Percentiles rank a stretch among this genome's conserved stretches.
Evolutionary conservation across 2,797 vertebrate species (phyloP).

Genomic region (Dermochelys coriacea): DNA sequence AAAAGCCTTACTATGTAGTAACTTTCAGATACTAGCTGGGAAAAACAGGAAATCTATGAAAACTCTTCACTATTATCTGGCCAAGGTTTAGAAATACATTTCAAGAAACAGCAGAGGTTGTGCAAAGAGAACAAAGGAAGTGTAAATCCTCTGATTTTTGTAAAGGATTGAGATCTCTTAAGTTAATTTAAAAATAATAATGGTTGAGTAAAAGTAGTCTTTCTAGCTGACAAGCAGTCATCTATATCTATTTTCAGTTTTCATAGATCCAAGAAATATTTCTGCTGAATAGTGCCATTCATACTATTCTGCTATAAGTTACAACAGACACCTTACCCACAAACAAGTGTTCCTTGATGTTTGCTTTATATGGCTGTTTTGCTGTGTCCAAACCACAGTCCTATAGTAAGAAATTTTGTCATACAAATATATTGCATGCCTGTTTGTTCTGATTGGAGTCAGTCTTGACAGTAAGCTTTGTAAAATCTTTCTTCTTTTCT

Average conservation of each 20-base stretch:
- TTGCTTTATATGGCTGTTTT: neutral
- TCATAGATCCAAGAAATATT: neutral
- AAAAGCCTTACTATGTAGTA: neutral
- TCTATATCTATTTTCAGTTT: conserved; percentile 35
- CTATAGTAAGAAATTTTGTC: neutral
- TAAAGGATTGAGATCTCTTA: conserved; percentile 18
- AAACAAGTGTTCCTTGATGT: conserved; percentile 8
- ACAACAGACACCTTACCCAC: neutral
- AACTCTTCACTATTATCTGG: conserved; percentile 36
- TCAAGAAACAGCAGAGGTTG: neutral
- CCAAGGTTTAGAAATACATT: neutral
- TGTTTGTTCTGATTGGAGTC: conserved; percentile 5
- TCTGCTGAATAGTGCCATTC: neutral
- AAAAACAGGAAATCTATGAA: neutral
- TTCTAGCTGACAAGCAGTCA: conserved; percentile 50
- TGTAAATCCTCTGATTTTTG: conserved; percentile 7
- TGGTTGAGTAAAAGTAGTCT: conserved; percentile 49
- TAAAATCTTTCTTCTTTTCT: neutral
- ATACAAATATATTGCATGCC: neutral
- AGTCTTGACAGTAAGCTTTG: neutral
- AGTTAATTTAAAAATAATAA: conserved; percentile 33
- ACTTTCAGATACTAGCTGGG: neutral
- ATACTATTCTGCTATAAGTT: neutral
- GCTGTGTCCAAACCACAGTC: neutral
- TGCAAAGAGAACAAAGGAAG: neutral